Percentiles rank a stretch among this genome's conserved stretches.
These are phyloP conservation scores for Seladonia tumulorum DNA, from an alignment of 2,888 invertebrate genomes.

Conservation along the genomic window DNA sequence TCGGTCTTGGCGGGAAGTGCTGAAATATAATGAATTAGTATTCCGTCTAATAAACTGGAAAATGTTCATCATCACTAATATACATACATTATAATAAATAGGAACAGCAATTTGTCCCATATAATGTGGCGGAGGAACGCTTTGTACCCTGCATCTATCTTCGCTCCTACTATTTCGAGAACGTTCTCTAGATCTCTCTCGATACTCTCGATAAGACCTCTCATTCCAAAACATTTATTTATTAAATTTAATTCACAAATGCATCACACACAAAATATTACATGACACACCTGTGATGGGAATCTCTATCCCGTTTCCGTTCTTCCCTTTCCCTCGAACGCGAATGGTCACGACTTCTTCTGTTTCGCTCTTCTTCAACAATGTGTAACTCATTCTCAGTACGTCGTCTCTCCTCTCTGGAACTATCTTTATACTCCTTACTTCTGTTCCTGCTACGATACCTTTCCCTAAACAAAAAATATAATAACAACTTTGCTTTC, in stretches of 20 bases:
- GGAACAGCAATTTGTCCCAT: slow-evolving; percentile 71
- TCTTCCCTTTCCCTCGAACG: slow-evolving; percentile 48
- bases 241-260: not conserved
- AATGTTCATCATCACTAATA: not conserved
- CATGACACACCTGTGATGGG: slow-evolving; percentile 43
- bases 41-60: not conserved
- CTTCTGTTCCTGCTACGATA: slow-evolving; percentile 33
- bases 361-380: slow-evolving; percentile 1
- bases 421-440: slow-evolving; percentile 13
- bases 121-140: slow-evolving; percentile 42
- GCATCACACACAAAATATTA: not conserved
- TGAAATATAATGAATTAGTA: slow-evolving; percentile 24
- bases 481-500: not conserved
- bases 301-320: slow-evolving; percentile 32
- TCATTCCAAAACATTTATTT: slow-evolving; percentile 35
- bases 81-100: slow-evolving; percentile 71
- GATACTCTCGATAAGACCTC: slow-evolving; percentile 45
- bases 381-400: not conserved
- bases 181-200: too few species aligned
- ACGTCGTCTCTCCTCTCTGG: not conserved
- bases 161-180: too few species aligned
- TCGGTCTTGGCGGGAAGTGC: slow-evolving; percentile 71
- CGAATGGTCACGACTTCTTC: slow-evolving; percentile 37
- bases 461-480: slow-evolving; percentile 28
- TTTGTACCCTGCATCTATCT: slow-evolving; percentile 36